Base-by-base conservation (phyloP, 2,888 invertebrate species). In the Papilio protenor region DNA sequence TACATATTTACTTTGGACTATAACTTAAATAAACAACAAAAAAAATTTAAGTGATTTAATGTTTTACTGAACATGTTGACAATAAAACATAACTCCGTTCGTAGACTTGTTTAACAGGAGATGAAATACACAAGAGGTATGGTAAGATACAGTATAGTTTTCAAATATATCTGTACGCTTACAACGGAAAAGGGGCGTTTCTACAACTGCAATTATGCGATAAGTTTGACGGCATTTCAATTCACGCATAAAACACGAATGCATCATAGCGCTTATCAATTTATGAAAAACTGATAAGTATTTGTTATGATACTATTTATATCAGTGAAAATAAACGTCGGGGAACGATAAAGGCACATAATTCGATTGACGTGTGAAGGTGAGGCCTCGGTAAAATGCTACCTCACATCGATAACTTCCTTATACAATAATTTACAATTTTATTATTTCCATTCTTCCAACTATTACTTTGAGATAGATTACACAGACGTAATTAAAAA, bases 171-270 rank as follows among this genome's bases (percentile, higher is more conserved):
- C 23, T 16, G 52, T 18, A 18, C 11, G 18, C 52, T n/a, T 40
- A 40, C 1, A 73, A 23, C 73, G 57, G 47, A 77, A 77, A 77
- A 70, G 77, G 74, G 77, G 77, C 77, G 77, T 77, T 77, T 59
- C 27, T 61, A 74, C 77, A 70, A 59, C 4, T 66, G 49, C 69
- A 66, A 59, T 77, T 27, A n/a, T 21, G 8, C 12, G 74, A 70
- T 77, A 70, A 70, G 11, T 69, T 16, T 57, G 61, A 70, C 33
- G 33, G 77, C 47, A 49, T 52, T 59, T 23, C 69, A 57, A 45
- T 66, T 40, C 57, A 73, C 21, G 40, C 40, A 66, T 73, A 55
- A 57, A n/a, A 55, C 49, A 70, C 23, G 61, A 69, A 77, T 74
- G 74, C 57, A 73, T 74, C 47, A 73, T 47, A 55, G n/a, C 23